Percentiles rank a stretch among this genome's conserved stretches.
Conservation (phyloP, 2,113 vertebrate species). For the Oxygymnocypris stewartii region DNA sequence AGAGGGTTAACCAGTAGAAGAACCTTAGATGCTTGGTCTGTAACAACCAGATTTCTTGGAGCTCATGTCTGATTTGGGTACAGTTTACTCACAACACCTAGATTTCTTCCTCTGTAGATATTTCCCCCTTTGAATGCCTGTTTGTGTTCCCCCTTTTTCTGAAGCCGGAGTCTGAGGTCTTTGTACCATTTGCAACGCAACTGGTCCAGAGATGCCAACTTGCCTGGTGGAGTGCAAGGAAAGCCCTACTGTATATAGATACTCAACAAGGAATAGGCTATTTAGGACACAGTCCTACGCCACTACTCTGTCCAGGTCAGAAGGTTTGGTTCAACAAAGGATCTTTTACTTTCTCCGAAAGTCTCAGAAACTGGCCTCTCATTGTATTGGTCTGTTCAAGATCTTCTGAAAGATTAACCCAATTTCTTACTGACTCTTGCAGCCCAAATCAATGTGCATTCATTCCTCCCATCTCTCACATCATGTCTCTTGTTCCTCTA, state of each 20-base stretch:
- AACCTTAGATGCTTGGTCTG: not conserved
- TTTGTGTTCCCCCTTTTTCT: not conserved
- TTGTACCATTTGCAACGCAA: not conserved
- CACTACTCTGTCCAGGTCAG: not conserved
- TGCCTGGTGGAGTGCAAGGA: not conserved
- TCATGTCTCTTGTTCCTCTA: not conserved
- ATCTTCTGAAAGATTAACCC: not conserved
- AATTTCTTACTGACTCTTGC: not conserved
- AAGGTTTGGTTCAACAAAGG: not conserved
- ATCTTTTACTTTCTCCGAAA: not conserved
- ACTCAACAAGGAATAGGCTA: not conserved
- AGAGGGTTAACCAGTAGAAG: not conserved
- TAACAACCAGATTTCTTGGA: not conserved
- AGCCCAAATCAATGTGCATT: not conserved
- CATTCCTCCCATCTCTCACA: not conserved
- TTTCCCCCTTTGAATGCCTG: not conserved
- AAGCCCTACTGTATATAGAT: not conserved
- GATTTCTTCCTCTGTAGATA: not conserved
- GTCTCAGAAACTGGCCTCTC: not conserved
- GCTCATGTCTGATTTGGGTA: not conserved
- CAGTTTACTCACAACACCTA: not conserved
- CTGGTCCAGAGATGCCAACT: too few relatives aligned
- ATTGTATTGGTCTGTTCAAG: not conserved
- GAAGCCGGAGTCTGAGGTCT: too few relatives aligned
- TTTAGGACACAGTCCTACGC: not conserved